Percentiles rank a stretch among this genome's conserved stretches.
Evolutionary conservation across 2,888 invertebrate genomes (phyloP).

Genomic region (Helicoverpa assulta): DNA sequence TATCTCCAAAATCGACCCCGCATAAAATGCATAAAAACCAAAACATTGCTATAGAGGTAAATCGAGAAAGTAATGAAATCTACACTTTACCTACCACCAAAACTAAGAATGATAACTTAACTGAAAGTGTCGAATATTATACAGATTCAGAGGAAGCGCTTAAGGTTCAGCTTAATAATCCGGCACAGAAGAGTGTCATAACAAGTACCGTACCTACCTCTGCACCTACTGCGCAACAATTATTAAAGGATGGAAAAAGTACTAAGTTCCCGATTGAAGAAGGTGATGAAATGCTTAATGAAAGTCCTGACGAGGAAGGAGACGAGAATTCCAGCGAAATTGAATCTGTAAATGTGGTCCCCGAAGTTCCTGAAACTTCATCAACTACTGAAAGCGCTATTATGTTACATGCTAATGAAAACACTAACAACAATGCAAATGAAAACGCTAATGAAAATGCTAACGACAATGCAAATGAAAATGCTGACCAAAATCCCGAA

Average conservation of each 20-base stretch:
- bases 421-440: no score
- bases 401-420: not conserved
- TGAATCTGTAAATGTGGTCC: constrained; percentile 7
- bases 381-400: not conserved
- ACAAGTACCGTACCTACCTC: not conserved
- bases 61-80: constrained; percentile 1
- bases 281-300: constrained; percentile 20
- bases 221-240: not conserved
- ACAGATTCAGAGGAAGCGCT: constrained; percentile 43
- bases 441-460: not conserved
- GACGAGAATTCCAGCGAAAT: constrained; percentile 47
- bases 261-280: constrained; percentile 57
- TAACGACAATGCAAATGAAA: not conserved
- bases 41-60: constrained; percentile 6
- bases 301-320: constrained; percentile 38
- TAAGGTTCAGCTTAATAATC: not conserved
- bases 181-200: not conserved
- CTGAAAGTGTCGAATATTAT: constrained; percentile 39
- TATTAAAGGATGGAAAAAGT: constrained; percentile 1
- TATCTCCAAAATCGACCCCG: constrained; percentile 1
- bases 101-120: not conserved
- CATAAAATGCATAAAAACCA: not conserved
- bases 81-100: not conserved
- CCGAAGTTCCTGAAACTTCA: not conserved
- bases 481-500: not conserved